Conservation (phyloP, 1,140 invertebrate species). For the Trichonephila clavata region DNA sequence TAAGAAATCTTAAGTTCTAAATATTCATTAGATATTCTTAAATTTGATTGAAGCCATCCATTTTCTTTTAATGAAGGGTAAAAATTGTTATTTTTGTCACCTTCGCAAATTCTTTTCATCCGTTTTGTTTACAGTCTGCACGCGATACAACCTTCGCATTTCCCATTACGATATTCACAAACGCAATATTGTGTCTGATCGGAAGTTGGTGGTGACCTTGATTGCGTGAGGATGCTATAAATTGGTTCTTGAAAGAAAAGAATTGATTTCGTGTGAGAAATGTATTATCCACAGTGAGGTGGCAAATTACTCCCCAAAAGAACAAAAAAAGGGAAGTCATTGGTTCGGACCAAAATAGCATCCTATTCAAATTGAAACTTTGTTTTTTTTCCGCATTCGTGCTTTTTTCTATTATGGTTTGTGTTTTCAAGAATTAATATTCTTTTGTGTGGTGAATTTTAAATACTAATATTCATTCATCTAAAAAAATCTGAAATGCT, state of each 20-base stretch:
- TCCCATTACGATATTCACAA: not conserved
- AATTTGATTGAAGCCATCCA: not conserved
- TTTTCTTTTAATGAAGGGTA: not conserved
- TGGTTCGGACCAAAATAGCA: too few species aligned
- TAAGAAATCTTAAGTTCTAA: not conserved
- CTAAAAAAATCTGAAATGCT: too few species aligned
- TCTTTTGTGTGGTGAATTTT: too few species aligned
- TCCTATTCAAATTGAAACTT: too few species aligned
- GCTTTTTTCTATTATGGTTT: too few species aligned
- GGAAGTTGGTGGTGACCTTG: constrained; percentile 17
- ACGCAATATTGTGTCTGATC: constrained; percentile 3
- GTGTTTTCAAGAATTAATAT: too few species aligned
- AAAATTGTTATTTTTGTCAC: not conserved
- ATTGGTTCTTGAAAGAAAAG: not conserved
- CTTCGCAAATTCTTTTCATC: not conserved
- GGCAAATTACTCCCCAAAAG: not conserved
- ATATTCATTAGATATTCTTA: not conserved
- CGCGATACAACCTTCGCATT: not conserved
- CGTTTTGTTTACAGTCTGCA: not conserved
- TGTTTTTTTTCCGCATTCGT: too few species aligned
- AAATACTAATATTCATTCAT: too few species aligned
- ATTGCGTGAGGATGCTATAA: constrained; percentile 17
- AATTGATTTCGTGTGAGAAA: not conserved
- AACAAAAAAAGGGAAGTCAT: not conserved
- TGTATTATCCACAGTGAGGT: not conserved